phyloP scores from a whole-genome alignment of 2,797 vertebrate species.

The Gila robusta region DNA sequence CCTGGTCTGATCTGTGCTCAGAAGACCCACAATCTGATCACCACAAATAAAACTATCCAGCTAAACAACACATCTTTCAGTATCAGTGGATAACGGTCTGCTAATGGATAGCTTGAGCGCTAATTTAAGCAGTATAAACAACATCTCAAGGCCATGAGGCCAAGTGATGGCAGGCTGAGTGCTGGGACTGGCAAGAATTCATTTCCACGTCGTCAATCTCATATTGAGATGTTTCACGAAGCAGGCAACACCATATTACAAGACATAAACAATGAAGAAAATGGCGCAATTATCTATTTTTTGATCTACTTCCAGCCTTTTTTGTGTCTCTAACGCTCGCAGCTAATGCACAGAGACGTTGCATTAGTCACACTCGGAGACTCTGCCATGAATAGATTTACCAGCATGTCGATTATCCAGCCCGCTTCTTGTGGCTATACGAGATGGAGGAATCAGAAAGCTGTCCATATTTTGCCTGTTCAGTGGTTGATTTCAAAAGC shows the following conservation, averaged over 20 bases:
- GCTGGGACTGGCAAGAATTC: background rate
- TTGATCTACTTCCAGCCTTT: constrained; percentile 24
- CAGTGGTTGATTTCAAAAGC: background rate
- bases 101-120: constrained; percentile 21
- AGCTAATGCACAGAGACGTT: background rate
- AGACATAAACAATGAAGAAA: constrained; percentile 6
- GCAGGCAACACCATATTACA: background rate
- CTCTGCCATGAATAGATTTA: constrained; percentile 28
- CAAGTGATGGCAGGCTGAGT: background rate
- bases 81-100: background rate
- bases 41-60: constrained; percentile 27
- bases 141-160: constrained; percentile 4
- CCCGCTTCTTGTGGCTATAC: background rate
- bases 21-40: constrained; percentile 2
- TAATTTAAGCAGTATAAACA: constrained; percentile 32
- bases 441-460: background rate
- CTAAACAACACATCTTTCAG: constrained; percentile 47
- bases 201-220: background rate
- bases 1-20: background rate
- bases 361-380: constrained; percentile 23
- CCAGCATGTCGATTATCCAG: background rate
- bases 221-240: background rate
- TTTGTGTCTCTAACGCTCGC: background rate
- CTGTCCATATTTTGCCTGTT: background rate
- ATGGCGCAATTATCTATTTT: background rate